These are phyloP conservation scores for Liparis tanakae DNA, from an alignment of 2,797 vertebrate species.

Conservation along the genomic window DNA sequence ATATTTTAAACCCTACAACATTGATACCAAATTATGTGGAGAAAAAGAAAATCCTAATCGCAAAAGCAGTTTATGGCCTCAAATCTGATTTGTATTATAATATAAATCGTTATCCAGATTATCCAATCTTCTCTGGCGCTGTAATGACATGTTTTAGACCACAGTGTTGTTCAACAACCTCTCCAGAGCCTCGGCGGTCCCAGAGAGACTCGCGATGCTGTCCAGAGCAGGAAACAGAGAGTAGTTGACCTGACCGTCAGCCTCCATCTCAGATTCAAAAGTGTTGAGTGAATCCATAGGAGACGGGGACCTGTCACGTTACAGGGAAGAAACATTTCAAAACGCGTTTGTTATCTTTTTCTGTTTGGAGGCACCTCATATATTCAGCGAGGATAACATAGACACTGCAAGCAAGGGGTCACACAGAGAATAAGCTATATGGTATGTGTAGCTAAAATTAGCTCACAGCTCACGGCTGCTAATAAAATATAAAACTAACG, in stretches of 20 bases:
- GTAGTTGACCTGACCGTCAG: slow-evolving; percentile 84
- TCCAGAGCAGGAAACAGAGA: slow-evolving; percentile 87
- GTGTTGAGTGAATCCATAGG: slow-evolving; percentile 85
- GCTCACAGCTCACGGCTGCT: background rate
- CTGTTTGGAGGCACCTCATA: background rate
- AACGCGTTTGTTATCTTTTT: accelerated
- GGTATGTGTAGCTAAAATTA: background rate
- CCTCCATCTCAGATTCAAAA: slow-evolving; percentile 87
- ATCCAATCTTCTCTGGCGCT: background rate
- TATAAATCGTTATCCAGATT: background rate
- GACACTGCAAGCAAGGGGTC: background rate
- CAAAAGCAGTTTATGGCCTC: background rate
- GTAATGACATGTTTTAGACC: background rate
- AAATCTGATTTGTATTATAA: background rate
- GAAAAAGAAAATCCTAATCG: background rate
- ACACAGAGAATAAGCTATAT: background rate
- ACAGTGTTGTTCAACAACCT: slow-evolving; percentile 62
- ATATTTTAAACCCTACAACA: background rate
- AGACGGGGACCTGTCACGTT: slow-evolving; percentile 32
- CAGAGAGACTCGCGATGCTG: slow-evolving; percentile 82
- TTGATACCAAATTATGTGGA: background rate
- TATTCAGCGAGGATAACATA: background rate
- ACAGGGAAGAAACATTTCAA: background rate
- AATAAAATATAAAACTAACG: background rate
- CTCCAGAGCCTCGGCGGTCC: slow-evolving; percentile 80